Percentiles rank a stretch among this genome's conserved stretches.
Conservation (phyloP, 2,113 vertebrate genomes). For the Erythrolamprus reginae region DNA sequence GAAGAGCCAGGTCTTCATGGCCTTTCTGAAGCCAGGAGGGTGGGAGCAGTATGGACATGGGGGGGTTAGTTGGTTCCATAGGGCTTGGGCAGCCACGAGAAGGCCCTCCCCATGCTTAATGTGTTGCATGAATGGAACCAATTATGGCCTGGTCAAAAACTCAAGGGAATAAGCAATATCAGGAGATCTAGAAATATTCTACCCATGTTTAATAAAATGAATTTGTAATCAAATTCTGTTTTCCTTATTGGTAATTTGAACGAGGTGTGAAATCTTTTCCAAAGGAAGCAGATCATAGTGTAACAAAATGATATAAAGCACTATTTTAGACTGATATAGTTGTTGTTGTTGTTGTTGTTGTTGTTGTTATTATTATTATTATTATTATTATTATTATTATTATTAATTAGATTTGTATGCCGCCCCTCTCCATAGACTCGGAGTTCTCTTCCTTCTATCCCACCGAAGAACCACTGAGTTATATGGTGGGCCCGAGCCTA, state of each 20-base stretch:
- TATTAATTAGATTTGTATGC: too few relatives aligned
- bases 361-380: too few relatives aligned
- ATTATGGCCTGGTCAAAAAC: background rate
- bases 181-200: background rate
- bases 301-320: background rate
- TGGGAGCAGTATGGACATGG: too few relatives aligned
- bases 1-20: too few relatives aligned
- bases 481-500: too few relatives aligned
- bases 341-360: too few relatives aligned
- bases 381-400: too few relatives aligned
- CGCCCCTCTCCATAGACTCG: too few relatives aligned
- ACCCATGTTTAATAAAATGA: background rate
- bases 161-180: background rate
- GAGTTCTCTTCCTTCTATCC: background rate
- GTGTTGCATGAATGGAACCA: background rate
- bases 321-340: background rate
- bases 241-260: background rate
- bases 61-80: too few relatives aligned
- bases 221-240: background rate
- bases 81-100: too few relatives aligned
- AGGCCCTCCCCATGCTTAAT: too few relatives aligned
- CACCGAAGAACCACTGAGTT: background rate
- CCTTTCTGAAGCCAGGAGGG: too few relatives aligned
- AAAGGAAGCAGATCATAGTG: background rate
- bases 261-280: background rate